A percentile compares a stretch with the other conserved stretches of the same genome.
These are phyloP conservation scores for Hyalella azteca DNA, from an alignment of 2,888 invertebrate species.

Conservation along the genomic window DNA sequence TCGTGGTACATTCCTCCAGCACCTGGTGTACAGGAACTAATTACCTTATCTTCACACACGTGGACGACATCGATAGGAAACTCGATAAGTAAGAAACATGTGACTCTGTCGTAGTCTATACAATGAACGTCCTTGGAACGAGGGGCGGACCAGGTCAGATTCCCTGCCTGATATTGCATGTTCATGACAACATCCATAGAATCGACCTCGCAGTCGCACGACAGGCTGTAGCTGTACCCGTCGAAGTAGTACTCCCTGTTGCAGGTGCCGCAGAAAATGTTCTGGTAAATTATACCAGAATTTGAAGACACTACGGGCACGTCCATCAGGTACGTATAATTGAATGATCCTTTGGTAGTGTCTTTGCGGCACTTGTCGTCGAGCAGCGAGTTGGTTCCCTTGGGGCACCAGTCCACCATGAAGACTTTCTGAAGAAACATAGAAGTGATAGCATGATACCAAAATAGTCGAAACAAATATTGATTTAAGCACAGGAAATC, in stretches of 20 bases:
- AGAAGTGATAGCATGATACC: too few relatives aligned
- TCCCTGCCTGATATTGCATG: background rate
- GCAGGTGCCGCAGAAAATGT: constrained; percentile 58
- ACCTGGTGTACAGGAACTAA: background rate
- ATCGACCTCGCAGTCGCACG: constrained; percentile 19
- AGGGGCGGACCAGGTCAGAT: constrained; percentile 19
- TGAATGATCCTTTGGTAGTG: background rate
- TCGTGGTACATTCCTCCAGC: background rate
- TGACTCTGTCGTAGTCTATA: background rate
- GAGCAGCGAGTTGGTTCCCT: background rate
- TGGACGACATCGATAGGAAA: background rate
- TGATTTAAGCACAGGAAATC: too few relatives aligned
- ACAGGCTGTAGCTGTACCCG: constrained; percentile 4
- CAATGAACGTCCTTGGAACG: background rate
- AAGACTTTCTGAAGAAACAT: constrained; percentile 43
- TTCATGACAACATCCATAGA: background rate
- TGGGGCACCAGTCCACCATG: constrained; percentile 53
- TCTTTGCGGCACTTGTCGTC: constrained; percentile 27
- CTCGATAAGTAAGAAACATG: background rate
- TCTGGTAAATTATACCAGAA: constrained; percentile 49
- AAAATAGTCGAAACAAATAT: too few relatives aligned
- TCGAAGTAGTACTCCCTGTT: constrained; percentile 51
- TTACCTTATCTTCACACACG: constrained; percentile 21
- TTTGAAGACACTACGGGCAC: constrained; percentile 54
- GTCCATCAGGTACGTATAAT: constrained; percentile 53